Evolutionary conservation across 2,888 invertebrate genomes (phyloP), one percentile per base, ranked within the genome.

Genomic region (Polyommatus icarus): DNA sequence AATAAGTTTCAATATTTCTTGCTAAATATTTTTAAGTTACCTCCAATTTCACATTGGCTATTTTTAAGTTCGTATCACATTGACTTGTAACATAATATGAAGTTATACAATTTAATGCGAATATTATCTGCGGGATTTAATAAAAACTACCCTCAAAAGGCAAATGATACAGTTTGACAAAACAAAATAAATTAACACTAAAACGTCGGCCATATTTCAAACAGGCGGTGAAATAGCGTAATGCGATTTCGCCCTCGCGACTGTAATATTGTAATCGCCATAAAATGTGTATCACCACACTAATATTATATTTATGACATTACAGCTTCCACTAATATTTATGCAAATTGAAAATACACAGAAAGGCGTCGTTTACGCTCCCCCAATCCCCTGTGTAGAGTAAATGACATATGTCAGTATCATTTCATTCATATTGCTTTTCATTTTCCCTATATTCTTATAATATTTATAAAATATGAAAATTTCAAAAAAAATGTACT

Each of bases 231-330:
- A 81, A 80, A 81, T 79, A 80, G 79, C 79, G 79, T 84, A 86
- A 83, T 85, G 84, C 82, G 80, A 83, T 86, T 84, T 83, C 83
- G 80, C 83, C 90, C 92, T 87, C 84, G 87, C 82, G 82, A 84
- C 85, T 87, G 90, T 91, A 91, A 93, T 92, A 90, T 88, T 85
- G 91, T 92, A 92, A 94, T 93, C 92, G 91, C 92, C 93, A 94
- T 94, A 93, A 93, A 94, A 93, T 93, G 91, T 91, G 91, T 92
- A 92, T 91, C 90, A 91, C 91, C 90, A 83, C 89, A 91, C 91
- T 93, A 94, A 94, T 93, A 92, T 93, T 93, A 92, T 93, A 94
- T 94, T 93, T 94, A 94, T 93, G 90, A 87, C 90, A 89, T 91
- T 90, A 90, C 84, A 85, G 89, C 89, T 88, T 87, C 87, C 89